A percentile compares a stretch with the other conserved stretches of the same genome.
Conservation (phyloP, 2,888 invertebrate species). For the Periphyllus acericola region DNA sequence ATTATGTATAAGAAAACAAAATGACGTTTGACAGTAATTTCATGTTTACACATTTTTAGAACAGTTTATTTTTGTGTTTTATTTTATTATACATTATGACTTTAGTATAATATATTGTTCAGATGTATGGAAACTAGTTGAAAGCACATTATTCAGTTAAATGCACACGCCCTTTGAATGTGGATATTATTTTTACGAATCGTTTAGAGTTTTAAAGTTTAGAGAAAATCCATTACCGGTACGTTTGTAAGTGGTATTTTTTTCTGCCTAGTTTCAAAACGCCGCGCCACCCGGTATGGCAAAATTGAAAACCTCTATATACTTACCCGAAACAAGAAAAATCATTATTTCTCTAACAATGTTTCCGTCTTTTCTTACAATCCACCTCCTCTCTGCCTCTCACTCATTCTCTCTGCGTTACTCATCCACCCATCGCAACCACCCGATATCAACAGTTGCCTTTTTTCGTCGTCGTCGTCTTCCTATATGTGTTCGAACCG, state of each 20-base stretch:
- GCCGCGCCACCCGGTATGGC: constrained; percentile 27
- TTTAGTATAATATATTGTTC: neutral
- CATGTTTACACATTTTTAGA: neutral
- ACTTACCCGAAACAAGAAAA: constrained; percentile 50
- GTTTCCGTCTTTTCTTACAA: constrained; percentile 34
- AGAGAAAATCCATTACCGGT: constrained; percentile 47
- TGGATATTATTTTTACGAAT: constrained; percentile 44
- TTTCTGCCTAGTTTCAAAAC: constrained; percentile 25
- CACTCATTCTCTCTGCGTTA: neutral
- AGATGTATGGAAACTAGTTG: neutral
- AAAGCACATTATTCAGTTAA: constrained; percentile 42
- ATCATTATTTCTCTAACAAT: constrained; percentile 55
- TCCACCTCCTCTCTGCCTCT: neutral
- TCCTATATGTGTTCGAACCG: constrained; percentile 10
- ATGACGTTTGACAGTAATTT: neutral
- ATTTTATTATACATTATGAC: neutral
- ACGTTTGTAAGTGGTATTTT: neutral
- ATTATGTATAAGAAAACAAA: neutral
- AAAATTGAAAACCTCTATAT: constrained; percentile 55
- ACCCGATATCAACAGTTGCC: constrained; percentile 57
- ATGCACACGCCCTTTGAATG: constrained; percentile 39
- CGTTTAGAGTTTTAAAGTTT: constrained; percentile 47
- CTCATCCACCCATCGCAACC: neutral
- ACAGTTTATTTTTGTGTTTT: neutral
- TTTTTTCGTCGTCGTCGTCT: constrained; percentile 30